Evolutionary conservation across 2,113 vertebrate species (phyloP).

Genomic region (Capricornis sumatraensis): DNA sequence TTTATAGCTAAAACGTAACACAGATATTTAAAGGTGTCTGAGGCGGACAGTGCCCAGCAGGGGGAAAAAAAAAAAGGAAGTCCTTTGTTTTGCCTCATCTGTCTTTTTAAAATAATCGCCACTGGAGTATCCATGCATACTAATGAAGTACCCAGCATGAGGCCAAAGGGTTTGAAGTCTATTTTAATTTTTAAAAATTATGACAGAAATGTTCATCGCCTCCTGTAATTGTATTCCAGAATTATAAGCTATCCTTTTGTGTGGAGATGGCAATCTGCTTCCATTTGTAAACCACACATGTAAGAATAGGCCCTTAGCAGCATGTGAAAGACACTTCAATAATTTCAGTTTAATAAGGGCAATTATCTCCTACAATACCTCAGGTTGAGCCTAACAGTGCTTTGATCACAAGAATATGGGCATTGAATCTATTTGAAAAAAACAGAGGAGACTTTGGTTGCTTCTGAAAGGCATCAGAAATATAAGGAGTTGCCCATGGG

Average conservation of each 20-base stretch:
- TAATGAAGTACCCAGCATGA: neutral
- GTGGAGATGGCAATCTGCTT: conserved; percentile 6
- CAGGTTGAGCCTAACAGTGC: neutral
- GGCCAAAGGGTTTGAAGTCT: neutral
- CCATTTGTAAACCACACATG: neutral
- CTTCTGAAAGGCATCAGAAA: neutral
- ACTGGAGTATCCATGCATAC: neutral
- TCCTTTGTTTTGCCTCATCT: neutral
- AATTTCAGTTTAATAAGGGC: conserved; percentile 29
- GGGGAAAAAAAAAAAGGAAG: neutral
- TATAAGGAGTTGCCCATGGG: neutral
- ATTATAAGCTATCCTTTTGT: neutral
- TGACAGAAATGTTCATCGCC: neutral
- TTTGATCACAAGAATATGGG: conserved; percentile 9
- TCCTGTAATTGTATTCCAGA: neutral
- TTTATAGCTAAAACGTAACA: neutral
- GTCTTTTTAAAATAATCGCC: neutral
- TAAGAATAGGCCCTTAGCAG: neutral
- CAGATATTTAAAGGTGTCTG: neutral
- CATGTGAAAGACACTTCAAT: neutral
- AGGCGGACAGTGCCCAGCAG: neutral
- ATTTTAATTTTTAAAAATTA: conserved; percentile 28
- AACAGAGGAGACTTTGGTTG: neutral
- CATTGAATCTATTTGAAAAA: neutral
- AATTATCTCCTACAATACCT: neutral